Conservation (phyloP, 2,113 vertebrate species). For the Saguinus imperator region DNA sequence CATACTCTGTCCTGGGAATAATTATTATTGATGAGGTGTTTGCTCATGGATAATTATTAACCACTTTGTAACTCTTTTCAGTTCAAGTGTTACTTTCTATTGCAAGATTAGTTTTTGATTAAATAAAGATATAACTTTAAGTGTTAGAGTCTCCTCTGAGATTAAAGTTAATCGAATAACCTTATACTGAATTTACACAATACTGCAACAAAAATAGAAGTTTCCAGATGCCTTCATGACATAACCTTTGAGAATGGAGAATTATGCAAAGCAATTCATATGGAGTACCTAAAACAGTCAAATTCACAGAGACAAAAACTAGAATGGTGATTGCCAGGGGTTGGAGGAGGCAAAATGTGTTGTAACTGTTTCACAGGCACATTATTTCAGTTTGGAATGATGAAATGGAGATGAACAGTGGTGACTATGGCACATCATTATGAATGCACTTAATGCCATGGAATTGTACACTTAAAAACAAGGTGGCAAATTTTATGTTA, state of each 20-base stretch:
- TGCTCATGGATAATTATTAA: conserved; percentile 4
- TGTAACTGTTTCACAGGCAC: background rate
- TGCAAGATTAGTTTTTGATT: conserved; percentile 28
- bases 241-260: background rate
- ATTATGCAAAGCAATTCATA: background rate
- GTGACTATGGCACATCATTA: background rate
- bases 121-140: conserved; percentile 47
- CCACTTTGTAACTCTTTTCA: background rate
- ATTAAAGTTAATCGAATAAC: background rate
- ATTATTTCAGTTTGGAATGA: background rate
- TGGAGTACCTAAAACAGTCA: background rate
- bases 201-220: background rate
- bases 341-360: background rate
- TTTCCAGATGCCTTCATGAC: background rate
- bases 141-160: background rate
- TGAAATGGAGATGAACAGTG: background rate
- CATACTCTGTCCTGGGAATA: background rate
- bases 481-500: background rate
- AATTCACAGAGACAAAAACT: background rate
- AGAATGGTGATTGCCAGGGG: background rate
- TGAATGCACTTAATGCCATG: background rate
- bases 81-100: conserved; percentile 3
- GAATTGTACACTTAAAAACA: background rate
- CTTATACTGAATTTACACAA: background rate
- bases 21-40: background rate